Conservation (phyloP, 1,140 invertebrate species). For the Pemphigus obesinymphae region DNA sequence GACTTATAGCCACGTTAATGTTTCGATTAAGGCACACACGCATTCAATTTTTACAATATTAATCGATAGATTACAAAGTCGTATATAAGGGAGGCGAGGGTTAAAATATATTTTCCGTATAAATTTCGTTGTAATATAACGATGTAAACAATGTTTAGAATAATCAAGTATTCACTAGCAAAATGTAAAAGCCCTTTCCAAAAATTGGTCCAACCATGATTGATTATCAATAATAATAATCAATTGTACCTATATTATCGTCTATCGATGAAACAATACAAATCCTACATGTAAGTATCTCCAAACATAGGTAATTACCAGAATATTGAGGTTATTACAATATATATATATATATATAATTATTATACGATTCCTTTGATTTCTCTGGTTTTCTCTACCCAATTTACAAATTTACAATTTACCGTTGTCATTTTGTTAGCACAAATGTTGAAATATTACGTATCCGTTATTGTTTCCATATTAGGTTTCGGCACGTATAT, state of each 20-base stretch:
- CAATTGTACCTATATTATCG: too few species aligned
- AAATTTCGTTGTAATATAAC: too few species aligned
- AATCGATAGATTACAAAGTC: not conserved
- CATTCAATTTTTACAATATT: not conserved
- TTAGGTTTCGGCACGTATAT: not conserved
- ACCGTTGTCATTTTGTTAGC: not conserved
- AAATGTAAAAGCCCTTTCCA: too few species aligned
- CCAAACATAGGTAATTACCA: not conserved
- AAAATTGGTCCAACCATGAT: too few species aligned
- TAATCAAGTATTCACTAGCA: too few species aligned
- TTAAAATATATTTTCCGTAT: too few species aligned
- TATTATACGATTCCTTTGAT: not conserved
- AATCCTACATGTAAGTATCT: too few species aligned
- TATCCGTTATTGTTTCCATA: slow-evolving; percentile 23
- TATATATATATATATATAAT: too few species aligned
- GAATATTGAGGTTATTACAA: not conserved
- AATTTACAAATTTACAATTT: not conserved
- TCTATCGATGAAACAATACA: too few species aligned
- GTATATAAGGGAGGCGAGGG: too few species aligned
- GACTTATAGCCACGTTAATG: not conserved
- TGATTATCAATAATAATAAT: not conserved
- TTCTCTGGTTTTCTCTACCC: not conserved
- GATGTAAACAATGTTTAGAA: too few species aligned
- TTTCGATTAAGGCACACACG: not conserved
- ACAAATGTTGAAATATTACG: slow-evolving; percentile 4